Evolutionary conservation across 2,888 invertebrate genomes (phyloP).

Genomic region (Hydroisotoma schaefferi): DNA sequence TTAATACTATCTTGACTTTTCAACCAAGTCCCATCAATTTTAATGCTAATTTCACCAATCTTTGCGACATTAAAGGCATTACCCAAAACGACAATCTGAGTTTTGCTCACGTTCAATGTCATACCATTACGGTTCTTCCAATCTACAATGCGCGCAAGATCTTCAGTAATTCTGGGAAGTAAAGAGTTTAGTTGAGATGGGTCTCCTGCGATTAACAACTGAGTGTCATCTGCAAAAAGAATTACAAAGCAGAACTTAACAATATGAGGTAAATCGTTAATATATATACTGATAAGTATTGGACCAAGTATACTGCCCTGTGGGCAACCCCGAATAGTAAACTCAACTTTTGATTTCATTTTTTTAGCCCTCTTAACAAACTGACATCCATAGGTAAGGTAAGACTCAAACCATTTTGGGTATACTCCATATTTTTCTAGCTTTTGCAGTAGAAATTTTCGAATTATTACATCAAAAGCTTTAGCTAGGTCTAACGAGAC

Average conservation of each 20-base stretch:
- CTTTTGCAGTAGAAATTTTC: constrained; percentile 16
- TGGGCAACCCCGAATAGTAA: constrained; percentile 15
- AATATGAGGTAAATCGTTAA: constrained; percentile 19
- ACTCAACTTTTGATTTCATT: constrained; percentile 3
- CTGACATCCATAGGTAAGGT: constrained; percentile 15
- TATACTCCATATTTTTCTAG: constrained; percentile 26
- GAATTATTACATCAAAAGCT: constrained; percentile 21
- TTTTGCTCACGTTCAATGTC: constrained; percentile 20
- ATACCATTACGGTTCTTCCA: constrained; percentile 25
- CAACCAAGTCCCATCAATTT: background rate
- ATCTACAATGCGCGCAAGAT: background rate
- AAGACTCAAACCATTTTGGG: constrained; percentile 10
- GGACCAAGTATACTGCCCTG: background rate
- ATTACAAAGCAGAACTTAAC: constrained; percentile 8
- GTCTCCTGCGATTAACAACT: background rate
- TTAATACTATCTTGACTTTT: constrained; percentile 1
- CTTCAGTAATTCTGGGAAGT: constrained; percentile 7
- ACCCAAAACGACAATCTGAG: constrained; percentile 20
- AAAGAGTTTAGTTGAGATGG: background rate
- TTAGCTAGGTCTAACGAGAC: constrained; percentile 22
- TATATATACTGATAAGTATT: constrained; percentile 11
- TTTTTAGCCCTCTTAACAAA: constrained; percentile 7
- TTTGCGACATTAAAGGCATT: background rate
- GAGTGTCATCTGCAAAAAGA: constrained; percentile 29
- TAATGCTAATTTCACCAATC: background rate